These are phyloP conservation scores for Bombus haemorrhoidalis DNA, from an alignment of 1,140 invertebrate species.

Conservation along the genomic window DNA sequence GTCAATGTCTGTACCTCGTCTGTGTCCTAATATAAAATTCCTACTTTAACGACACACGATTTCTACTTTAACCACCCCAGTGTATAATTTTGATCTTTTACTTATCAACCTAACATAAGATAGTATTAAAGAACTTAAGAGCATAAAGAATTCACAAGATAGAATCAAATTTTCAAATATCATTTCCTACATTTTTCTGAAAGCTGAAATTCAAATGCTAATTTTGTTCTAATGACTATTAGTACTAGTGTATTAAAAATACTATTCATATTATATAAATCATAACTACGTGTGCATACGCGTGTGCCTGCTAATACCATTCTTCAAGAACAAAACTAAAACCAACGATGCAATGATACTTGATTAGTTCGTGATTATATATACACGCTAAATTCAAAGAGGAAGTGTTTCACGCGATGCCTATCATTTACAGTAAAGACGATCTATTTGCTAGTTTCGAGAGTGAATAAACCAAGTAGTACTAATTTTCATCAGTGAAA, in stretches of 20 bases:
- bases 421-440: neutral
- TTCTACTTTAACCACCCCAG: neutral
- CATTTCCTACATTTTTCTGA: neutral
- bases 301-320: no score
- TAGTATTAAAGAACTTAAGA: neutral
- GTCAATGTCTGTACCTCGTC: neutral
- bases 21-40: neutral
- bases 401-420: neutral
- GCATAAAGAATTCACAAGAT: neutral
- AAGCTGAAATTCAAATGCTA: neutral
- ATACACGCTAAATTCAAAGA: neutral
- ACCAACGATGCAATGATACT: no score
- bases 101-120: neutral
- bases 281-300: neutral
- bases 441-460: slow-evolving; percentile 10
- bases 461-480: slow-evolving; percentile 32
- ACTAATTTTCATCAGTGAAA: slow-evolving; percentile 71
- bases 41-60: neutral
- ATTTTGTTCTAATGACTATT: neutral
- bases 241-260: neutral
- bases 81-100: neutral
- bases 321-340: no score
- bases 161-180: neutral
- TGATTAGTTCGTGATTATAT: neutral
- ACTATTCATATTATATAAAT: neutral